Conservation (phyloP, 2,797 vertebrate species). For the Galago senegalensis region DNA sequence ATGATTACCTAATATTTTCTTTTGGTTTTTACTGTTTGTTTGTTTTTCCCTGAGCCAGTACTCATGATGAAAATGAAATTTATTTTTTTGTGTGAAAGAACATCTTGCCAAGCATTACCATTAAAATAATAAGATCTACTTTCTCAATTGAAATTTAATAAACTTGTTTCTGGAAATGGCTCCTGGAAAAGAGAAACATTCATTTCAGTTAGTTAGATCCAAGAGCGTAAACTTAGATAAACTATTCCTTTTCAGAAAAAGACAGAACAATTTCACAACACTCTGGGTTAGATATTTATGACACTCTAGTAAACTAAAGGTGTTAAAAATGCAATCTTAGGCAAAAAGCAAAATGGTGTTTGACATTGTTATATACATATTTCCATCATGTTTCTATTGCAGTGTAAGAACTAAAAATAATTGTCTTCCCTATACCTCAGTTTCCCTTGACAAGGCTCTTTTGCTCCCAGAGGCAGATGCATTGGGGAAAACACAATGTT, state of each 20-base stretch:
- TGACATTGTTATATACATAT: not conserved
- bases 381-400: not conserved
- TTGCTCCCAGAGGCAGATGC: not conserved
- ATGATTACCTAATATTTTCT: constrained; percentile 32
- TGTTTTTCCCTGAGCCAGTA: not conserved
- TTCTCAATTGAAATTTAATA: constrained; percentile 21
- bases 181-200: constrained; percentile 34
- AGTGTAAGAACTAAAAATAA: not conserved
- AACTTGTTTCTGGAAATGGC: constrained; percentile 15
- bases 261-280: not conserved
- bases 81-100: not conserved
- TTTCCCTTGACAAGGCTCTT: not conserved
- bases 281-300: not conserved
- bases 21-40: constrained; percentile 28
- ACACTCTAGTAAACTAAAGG: not conserved
- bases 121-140: constrained; percentile 44
- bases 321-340: not conserved
- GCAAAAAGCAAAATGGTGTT: not conserved
- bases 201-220: not conserved
- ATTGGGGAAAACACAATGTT: not conserved
- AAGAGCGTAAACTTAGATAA: not conserved
- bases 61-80: constrained; percentile 25
- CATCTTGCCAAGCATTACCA: not conserved
- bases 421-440: not conserved
- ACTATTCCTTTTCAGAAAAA: not conserved